A percentile compares a stretch with the other conserved stretches of the same genome.
Conservation (phyloP, 2,888 invertebrate genomes). For the Oxyscelio sp. region DNA sequence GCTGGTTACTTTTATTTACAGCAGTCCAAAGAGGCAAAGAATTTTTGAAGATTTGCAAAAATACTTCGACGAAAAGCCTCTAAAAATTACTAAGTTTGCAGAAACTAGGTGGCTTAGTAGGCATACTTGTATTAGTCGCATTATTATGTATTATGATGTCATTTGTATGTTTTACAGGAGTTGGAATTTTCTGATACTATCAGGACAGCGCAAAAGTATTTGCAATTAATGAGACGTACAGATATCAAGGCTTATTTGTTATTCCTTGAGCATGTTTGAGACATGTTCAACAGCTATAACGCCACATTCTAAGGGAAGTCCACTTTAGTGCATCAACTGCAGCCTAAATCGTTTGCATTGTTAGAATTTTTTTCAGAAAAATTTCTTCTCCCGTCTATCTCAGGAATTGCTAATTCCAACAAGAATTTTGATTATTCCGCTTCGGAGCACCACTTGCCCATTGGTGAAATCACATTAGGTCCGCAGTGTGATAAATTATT, state of each 20-base stretch:
- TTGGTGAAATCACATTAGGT: not conserved
- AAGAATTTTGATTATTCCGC: not conserved
- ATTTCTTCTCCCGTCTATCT: no score
- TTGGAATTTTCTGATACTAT: not conserved
- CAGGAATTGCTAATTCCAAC: no score
- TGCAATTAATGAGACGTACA: not conserved
- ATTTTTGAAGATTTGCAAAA: conserved; percentile 1
- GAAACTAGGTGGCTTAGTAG: not conserved
- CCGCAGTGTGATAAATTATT: conserved; percentile 5
- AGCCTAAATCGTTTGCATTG: no score
- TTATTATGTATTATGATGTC: not conserved
- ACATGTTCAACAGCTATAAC: not conserved
- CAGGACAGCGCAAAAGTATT: not conserved
- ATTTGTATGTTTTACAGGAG: not conserved
- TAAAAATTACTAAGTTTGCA: not conserved
- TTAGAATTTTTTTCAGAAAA: no score
- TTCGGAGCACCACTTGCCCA: not conserved
- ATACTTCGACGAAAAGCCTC: not conserved
- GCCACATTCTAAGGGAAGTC: not conserved
- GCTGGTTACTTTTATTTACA: conserved; percentile 1
- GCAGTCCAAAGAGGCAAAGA: conserved; percentile 6
- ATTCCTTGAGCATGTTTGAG: not conserved
- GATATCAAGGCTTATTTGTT: not conserved
- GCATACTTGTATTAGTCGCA: not conserved
- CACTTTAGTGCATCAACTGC: not conserved